Base-by-base conservation (phyloP, 2,797 vertebrate genomes). In the Salmo trutta region DNA sequence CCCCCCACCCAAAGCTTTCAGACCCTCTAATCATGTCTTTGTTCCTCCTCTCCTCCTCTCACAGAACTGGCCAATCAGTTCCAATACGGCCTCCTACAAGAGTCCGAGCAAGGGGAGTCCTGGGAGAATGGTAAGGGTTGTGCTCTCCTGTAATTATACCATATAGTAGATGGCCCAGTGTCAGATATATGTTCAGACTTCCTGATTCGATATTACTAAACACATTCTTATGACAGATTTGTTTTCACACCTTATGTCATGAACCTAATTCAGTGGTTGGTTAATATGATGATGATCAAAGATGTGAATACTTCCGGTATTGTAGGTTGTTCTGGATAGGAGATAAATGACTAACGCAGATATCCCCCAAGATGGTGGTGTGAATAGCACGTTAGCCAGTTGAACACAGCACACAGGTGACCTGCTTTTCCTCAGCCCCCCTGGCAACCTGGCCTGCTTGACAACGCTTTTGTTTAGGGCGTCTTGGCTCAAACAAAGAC, bases 91-190 rank as follows among this genome's bases (percentile, higher is more conserved):
- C 93, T 97, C 93, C 94, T 96, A 85, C 95, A 96, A 84, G 96
- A 98, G 87, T 94, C 96, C 75, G 96, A 96, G 92, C 94, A 94
- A 88, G 96, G 96, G 88, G 96, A 97, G 87, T 90, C 96, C 81
- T 97, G 96, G 97, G 96, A 97, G 94, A 99, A 97, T 93, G 96
- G 97, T 95, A 95, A 96, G 96, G 77, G 24, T 24, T 71, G 21
- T 64, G n/a, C 10, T 62, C 59, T 62, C 59, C 8, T 62, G 5
- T 24, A 3, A 12, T 62, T 24, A 24, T 21, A 64, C 4, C 0
- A 21, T 12, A 7, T 62, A 10, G n/a, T 7, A 21, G 56, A 4
- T 47, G 41, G 41, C 41, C 8, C 8, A 47, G 8, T 12, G 41
- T 14, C 56, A 24, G n/a, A 59, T n/a, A 6, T 19, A n/a, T n/a